Conservation (phyloP, 2,113 vertebrate genomes). For the Oostethus manadensis region DNA sequence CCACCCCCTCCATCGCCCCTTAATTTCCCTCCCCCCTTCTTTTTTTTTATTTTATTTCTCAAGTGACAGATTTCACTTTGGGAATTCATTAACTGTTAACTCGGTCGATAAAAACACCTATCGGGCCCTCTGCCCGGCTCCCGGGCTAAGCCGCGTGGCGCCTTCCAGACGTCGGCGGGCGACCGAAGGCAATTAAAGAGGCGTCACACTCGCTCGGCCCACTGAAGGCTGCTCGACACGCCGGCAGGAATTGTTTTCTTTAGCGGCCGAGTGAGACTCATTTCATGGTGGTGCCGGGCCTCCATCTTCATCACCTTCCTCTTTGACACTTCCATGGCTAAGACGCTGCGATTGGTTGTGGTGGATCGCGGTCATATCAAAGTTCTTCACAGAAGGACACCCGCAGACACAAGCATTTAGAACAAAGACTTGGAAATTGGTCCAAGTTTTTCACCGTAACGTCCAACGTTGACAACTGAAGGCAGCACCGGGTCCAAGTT, state of each 20-base stretch:
- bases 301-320: slow-evolving; percentile 57
- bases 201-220: slow-evolving; percentile 59
- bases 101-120: slow-evolving; percentile 76
- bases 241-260: slow-evolving; percentile 75
- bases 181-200: slow-evolving; percentile 76
- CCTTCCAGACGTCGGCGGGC: slow-evolving; percentile 61
- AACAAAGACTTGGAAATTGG: too few relatives aligned
- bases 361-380: slow-evolving; percentile 58
- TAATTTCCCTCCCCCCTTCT: slow-evolving; percentile 64
- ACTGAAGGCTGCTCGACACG: slow-evolving; percentile 63
- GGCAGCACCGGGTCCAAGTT: too few relatives aligned
- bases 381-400: not conserved
- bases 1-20: slow-evolving; percentile 72
- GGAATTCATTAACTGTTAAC: slow-evolving; percentile 79
- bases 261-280: slow-evolving; percentile 69
- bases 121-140: slow-evolving; percentile 66
- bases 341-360: slow-evolving; percentile 76
- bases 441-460: too few relatives aligned
- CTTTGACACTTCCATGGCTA: slow-evolving; percentile 66
- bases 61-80: slow-evolving; percentile 78
- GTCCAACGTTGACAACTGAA: too few relatives aligned
- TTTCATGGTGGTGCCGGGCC: slow-evolving; percentile 71
- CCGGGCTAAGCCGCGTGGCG: slow-evolving; percentile 67
- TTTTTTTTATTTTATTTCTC: slow-evolving; percentile 66
- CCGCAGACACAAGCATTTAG: too few relatives aligned